These are phyloP conservation scores for Tauraco erythrolophus DNA, from an alignment of 2,113 vertebrate genomes.

Conservation along the genomic window DNA sequence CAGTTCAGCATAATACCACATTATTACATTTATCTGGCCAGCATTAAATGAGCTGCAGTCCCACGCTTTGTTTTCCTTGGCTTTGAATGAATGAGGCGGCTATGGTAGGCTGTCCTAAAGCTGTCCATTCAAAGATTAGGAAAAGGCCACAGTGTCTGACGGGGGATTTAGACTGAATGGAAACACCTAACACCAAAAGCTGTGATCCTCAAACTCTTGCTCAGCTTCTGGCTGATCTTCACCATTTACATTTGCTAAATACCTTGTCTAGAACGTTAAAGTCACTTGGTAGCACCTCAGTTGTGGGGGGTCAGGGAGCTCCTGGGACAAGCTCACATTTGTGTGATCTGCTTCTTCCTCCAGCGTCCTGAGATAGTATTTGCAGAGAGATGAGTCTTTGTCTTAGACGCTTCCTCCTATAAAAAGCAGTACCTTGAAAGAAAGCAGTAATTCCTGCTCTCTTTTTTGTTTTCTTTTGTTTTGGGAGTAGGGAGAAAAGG, in stretches of 20 bases:
- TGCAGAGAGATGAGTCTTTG: not conserved
- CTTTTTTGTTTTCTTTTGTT: not conserved
- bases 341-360: not conserved
- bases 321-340: not conserved
- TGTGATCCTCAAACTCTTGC: not conserved
- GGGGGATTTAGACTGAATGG: not conserved
- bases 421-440: not conserved
- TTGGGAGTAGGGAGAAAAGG: not conserved
- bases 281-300: not conserved
- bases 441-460: not conserved
- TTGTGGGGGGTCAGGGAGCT: not conserved
- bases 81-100: not conserved
- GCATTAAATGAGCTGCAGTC: not conserved
- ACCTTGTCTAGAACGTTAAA: not conserved
- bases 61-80: conserved; percentile 16
- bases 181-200: not conserved
- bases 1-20: conserved; percentile 30
- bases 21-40: conserved; percentile 44
- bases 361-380: not conserved
- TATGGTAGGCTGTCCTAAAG: not conserved
- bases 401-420: not conserved
- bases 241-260: conserved; percentile 4
- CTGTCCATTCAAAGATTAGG: not conserved
- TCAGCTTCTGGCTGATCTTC: not conserved
- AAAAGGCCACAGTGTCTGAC: not conserved